Conservation (phyloP, 2,797 vertebrate genomes). For the Acanthurus tractus region DNA sequence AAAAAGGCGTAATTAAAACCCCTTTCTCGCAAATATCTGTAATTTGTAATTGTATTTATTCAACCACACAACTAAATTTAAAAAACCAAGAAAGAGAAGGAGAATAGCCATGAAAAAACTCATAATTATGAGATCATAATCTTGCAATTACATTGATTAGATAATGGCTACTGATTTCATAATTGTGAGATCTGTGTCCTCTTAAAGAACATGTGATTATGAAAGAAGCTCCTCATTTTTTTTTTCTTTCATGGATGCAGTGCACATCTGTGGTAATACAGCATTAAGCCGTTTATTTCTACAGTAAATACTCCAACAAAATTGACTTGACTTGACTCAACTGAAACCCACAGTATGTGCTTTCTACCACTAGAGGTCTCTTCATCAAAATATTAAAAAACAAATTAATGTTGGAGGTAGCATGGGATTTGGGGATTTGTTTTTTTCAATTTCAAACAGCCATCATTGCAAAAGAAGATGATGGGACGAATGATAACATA, state of each 20-base stretch:
- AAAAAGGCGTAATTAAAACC: slow-evolving; percentile 3
- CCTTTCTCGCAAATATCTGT: not conserved
- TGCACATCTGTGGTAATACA: not conserved
- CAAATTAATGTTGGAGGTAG: too few species aligned
- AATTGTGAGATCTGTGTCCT: not conserved
- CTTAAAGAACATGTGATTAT: not conserved
- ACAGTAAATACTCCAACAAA: not conserved
- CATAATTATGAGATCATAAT: slow-evolving; percentile 25
- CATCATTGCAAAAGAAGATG: too few species aligned
- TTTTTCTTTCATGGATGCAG: not conserved
- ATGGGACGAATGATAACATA: too few species aligned
- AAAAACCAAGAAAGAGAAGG: slow-evolving; percentile 1
- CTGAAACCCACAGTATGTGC: too few species aligned
- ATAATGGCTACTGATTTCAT: slow-evolving; percentile 1
- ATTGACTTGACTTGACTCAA: not conserved
- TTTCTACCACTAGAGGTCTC: too few species aligned
- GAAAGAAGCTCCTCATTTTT: not conserved
- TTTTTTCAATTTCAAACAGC: too few species aligned
- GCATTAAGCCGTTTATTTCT: not conserved
- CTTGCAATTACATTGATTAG: slow-evolving; percentile 22
- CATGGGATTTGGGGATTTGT: too few species aligned
- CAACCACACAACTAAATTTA: not conserved
- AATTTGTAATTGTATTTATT: not conserved
- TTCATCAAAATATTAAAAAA: too few species aligned
- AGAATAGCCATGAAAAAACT: not conserved